Evolutionary conservation across 1,140 invertebrate species (phyloP), one percentile per base, ranked within the genome.

Genomic region (Dinothrombium tinctorium): DNA sequence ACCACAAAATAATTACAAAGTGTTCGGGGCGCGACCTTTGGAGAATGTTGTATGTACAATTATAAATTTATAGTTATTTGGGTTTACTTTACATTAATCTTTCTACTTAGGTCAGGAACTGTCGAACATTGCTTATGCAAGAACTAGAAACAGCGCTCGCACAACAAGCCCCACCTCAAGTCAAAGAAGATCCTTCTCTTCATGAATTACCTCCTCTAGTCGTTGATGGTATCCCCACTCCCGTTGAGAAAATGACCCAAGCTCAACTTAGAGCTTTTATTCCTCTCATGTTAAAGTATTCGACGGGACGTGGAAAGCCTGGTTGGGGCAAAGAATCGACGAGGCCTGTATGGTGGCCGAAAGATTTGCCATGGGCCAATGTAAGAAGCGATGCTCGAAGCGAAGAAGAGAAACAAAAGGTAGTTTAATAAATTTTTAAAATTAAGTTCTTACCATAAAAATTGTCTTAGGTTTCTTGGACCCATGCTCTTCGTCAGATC

Each of bases 231-330:
- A 95, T 95, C 56, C 89, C 89, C 23, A 95, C 87, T 29, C 87
- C 86, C 2, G 83, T 95, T 0, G 89, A 95, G 60, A 94, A 94
- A 68, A 95, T 95, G 89, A 94, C 89, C 17, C 89, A 94, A 59
- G 89, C 87, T 25, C 89, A 94, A 58, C 62, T 95, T 29, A 62
- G 89, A 47, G 86, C 86, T 33, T 95, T 95, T 57, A 94, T 95
- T 51, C 89, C 89, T 31, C 68, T 94, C 42, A 95, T 95, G 89
- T 63, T 95, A 44, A 94, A 94, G 62, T 94, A 92, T 62, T 92
- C 86, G 1, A 94, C 87, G 40, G 81, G 87, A 1, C 63, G 87
- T 46, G 87, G 87, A 31, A 95, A 95, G 59, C 89, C 89, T 21
- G 87, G 87, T 14, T 95, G 89, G 89, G 89, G 89, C 1, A 71